Conservation (phyloP, 2,888 invertebrate species). For the Ferrisia virgata region DNA sequence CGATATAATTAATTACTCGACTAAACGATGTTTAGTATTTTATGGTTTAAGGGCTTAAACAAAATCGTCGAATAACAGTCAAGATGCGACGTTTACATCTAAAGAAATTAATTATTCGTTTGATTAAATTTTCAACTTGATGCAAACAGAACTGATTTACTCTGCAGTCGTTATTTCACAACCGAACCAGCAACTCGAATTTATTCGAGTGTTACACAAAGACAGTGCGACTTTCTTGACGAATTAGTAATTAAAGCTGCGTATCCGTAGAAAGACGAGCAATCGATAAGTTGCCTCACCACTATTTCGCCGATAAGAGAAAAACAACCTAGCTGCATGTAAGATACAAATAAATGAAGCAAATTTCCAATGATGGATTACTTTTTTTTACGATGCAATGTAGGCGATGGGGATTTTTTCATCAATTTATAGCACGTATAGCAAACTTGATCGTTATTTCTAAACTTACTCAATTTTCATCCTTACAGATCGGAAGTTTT, state of each 20-base stretch:
- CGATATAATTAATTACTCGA: constrained; percentile 3
- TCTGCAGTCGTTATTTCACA: neutral
- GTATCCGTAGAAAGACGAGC: neutral
- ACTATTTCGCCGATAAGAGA: neutral
- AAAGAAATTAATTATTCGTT: constrained; percentile 30
- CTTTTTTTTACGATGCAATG: no score
- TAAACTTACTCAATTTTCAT: no score
- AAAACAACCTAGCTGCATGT: neutral
- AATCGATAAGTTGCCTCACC: neutral
- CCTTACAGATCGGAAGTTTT: no score
- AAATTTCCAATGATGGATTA: neutral
- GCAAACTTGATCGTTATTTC: no score
- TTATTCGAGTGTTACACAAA: neutral
- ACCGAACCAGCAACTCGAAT: neutral
- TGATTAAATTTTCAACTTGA: neutral
- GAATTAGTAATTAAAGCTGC: neutral
- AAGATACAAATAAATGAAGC: neutral
- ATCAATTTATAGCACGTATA: no score
- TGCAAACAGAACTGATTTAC: constrained; percentile 8
- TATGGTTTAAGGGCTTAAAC: constrained; percentile 5
- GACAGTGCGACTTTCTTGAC: neutral
- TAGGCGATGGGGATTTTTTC: no score
- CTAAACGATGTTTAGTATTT: constrained; percentile 3
- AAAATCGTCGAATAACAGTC: neutral
- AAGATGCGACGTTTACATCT: neutral